These are phyloP conservation scores for Corythaeola cristata DNA, from an alignment of 2,113 vertebrate species.

Conservation along the genomic window DNA sequence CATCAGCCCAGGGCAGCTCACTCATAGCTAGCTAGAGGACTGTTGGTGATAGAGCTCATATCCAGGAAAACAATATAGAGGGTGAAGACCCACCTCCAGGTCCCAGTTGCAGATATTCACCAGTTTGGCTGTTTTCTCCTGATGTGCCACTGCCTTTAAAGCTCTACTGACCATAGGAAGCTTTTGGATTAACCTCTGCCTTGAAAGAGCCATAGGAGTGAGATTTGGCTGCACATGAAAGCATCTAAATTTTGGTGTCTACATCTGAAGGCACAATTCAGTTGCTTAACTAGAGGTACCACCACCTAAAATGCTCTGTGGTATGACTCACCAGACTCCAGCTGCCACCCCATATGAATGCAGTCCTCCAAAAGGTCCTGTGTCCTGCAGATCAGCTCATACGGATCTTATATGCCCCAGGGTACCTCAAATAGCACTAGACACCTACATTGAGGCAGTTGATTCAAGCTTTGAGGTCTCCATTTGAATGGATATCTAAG, in stretches of 20 bases:
- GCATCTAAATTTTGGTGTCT: background rate
- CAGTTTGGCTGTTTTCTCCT: background rate
- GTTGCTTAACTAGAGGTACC: background rate
- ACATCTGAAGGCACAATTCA: background rate
- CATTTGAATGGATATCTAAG: background rate
- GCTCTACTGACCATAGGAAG: background rate
- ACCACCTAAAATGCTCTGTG: background rate
- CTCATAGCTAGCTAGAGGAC: background rate
- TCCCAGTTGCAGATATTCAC: background rate
- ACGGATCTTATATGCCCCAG: background rate
- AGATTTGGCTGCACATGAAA: background rate
- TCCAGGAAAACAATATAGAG: background rate
- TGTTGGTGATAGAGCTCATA: background rate
- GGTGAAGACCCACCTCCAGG: background rate
- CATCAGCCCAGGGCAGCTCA: slow-evolving; percentile 12
- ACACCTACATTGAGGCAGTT: rapidly evolving
- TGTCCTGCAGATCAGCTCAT: background rate
- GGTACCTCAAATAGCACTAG: background rate
- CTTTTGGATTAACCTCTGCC: background rate
- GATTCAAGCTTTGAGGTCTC: background rate
- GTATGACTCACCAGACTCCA: background rate
- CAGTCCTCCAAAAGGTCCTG: background rate
- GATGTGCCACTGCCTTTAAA: background rate
- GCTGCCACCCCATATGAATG: background rate
- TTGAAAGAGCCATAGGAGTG: background rate